Base-by-base conservation (phyloP, 2,797 vertebrate species). In the Parauchenoglanis punctatus region DNA sequence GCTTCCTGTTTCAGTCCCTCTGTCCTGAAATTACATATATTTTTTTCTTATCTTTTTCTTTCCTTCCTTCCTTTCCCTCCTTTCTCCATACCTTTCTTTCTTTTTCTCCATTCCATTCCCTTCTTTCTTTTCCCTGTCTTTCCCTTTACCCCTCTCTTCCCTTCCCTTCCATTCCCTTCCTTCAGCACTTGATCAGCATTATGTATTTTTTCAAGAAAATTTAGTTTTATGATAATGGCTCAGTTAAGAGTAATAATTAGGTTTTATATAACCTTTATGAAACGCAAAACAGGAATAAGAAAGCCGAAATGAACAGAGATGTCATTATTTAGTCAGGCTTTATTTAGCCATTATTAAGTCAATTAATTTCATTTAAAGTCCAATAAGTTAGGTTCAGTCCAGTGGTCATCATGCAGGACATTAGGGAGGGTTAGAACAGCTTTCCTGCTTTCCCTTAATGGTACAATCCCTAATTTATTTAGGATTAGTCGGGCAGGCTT, bases 381-480 rank as follows among this genome's bases (percentile, higher is more conserved):
- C 3, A 46, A 10, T 35, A 68, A 46, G 46, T 10, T 8, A 25
- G 49, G 86, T 81, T 82, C 75, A 77, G 85, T 78, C 59, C 78
- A 81, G 49, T 81, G 85, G 67, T 75, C 84, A 89, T 80, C 72
- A 73, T 82, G 80, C 35, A 70, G 84, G 52, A 84, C 76, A 70
- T 81, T 88, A 94, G 93, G 92, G 91, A 90, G 90, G 93, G 92
- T 94, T 91, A 89, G 56, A 85, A 87, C 90, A 89, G 87, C 90
- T 70, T 40, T 17, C 86, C 88, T 88, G 70, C 10, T 68, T 88
- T 81, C 58, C 6, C 31, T 86, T 61, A 75, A 77, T 88, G 72
- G 89, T 91, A 81, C 81, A 84, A 15, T 89, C 91, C 84, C 86
- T 88, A 81, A 92, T 95, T 81, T 68, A 73, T 85, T 89, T 88